These are phyloP conservation scores for Chloropsis cyanopogon DNA, from an alignment of 2,113 vertebrate species.

Conservation along the genomic window DNA sequence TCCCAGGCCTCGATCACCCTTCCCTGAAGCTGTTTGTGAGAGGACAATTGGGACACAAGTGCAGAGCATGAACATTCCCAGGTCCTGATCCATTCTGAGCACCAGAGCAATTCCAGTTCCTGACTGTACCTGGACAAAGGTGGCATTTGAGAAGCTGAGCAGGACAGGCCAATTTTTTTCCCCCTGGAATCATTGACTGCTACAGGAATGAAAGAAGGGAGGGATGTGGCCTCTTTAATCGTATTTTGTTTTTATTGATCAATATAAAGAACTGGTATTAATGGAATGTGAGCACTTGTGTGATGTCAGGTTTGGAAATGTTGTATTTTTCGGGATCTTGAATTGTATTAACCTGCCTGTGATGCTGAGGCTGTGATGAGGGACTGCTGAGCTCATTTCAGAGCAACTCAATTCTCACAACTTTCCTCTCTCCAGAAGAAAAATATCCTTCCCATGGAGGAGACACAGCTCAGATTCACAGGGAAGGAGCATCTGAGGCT, in stretches of 20 bases:
- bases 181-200: neutral
- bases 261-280: neutral
- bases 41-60: neutral
- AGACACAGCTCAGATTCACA: neutral
- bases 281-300: neutral
- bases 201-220: neutral
- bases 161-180: neutral
- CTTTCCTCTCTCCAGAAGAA: neutral
- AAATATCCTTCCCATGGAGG: neutral
- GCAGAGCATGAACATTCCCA: neutral
- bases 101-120: neutral
- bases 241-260: neutral
- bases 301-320: neutral
- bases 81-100: neutral
- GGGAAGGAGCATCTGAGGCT: neutral
- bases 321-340: neutral
- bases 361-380: neutral
- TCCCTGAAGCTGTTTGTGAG: neutral
- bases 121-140: neutral
- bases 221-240: neutral
- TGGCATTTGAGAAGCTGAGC: constrained; percentile 7
- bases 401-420: neutral
- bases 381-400: neutral
- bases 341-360: neutral
- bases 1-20: neutral